Percentiles rank a stretch among this genome's conserved stretches.
phyloP scores from a whole-genome alignment of 2,113 vertebrate genomes.

The Trematocara macrostoma region DNA sequence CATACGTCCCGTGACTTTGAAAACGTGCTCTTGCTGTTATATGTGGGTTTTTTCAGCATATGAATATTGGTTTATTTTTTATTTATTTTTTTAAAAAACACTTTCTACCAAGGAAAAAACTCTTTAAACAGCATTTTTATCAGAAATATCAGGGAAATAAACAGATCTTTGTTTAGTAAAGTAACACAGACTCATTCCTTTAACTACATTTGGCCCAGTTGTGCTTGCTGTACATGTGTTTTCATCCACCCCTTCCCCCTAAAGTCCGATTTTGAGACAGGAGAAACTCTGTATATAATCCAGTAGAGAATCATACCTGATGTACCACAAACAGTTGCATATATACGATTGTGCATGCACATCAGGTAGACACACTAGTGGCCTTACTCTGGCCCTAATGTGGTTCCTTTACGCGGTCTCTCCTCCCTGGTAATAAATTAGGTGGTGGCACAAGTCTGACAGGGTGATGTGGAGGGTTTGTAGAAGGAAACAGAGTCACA shows the following conservation, averaged over 20 bases:
- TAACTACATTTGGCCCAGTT: background rate
- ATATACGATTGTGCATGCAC: background rate
- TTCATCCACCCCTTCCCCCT: background rate
- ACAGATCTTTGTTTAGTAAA: background rate
- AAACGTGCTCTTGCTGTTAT: background rate
- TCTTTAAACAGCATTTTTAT: background rate
- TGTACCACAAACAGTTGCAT: background rate
- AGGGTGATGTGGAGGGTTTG: constrained; percentile 7
- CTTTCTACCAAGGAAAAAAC: background rate
- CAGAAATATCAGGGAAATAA: background rate
- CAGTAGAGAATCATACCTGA: background rate
- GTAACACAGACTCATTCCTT: background rate
- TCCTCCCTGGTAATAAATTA: constrained; percentile 42
- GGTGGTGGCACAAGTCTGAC: constrained; percentile 17
- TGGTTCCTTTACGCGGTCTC: background rate
- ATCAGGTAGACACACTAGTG: background rate
- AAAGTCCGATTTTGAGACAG: background rate
- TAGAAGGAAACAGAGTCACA: background rate
- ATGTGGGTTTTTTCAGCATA: background rate
- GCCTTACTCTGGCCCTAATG: constrained; percentile 1
- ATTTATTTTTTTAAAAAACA: background rate
- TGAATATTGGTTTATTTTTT: background rate
- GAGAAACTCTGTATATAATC: background rate
- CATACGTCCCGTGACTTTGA: background rate
- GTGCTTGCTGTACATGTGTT: background rate